Evolutionary conservation across 2,888 invertebrate species (phyloP), one percentile per base, ranked within the genome.

Genomic region (Dynastes grantii): DNA sequence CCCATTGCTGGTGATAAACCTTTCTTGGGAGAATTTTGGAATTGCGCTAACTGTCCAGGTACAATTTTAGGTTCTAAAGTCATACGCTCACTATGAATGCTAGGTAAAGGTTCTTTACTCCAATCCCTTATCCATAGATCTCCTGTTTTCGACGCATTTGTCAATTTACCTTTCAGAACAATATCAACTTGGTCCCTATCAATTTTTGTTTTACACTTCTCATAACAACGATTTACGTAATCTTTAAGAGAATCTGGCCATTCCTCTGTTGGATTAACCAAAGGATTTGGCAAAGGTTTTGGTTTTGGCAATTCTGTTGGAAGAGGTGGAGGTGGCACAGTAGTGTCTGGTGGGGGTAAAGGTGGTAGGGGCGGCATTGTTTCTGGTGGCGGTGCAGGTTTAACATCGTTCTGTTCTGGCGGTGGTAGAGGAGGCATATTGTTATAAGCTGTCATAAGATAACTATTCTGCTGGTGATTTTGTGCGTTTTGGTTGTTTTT

Each of bases 131-230:
- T 94, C 93, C 95, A 95, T 64, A 97, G 92, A 82, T 95, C 95
- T 81, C 96, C 96, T 85, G 95, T 95, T 86, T 95, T 95, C 67
- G 97, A 96, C 16, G 98, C 96, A 78, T 95, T 94, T 76, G 97
- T 97, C 81, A 99, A 95, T 90, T 98, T 96, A 55, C 97, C 97
- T 89, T 98, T 98, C 78, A 99, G 91, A 85, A 97, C 96, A 82
- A 96, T 96, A 88, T 98, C 97, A 79, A 98, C 96, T 89, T 96
- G 95, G 90, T 98, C 97, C 87, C 97, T 96, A 87, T 98, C 98
- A 83, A 96, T 93, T 80, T 93, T 93, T 13, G 96, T 95, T 85
- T 93, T 93, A 86, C 97, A 98, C 89, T 97, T 96, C 67, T 95
- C 94, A 90, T 98, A 98, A 86, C 98, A 97, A 81, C 96, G 93